Conservation (phyloP, 2,797 vertebrate genomes). For the Esox lucius region DNA sequence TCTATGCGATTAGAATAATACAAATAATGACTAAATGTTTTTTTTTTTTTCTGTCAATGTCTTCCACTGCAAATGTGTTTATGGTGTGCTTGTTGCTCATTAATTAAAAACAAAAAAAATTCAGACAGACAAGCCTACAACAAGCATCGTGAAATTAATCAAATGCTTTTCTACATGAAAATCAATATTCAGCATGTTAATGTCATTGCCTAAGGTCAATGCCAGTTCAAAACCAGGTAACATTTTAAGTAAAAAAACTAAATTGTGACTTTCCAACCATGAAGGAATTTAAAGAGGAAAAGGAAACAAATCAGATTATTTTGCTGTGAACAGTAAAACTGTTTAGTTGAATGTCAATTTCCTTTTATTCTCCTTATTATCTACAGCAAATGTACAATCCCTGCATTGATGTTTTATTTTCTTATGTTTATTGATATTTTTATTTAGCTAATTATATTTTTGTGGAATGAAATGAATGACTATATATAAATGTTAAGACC, state of each 20-base stretch:
- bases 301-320: neutral
- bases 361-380: neutral
- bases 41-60: neutral
- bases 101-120: too few species aligned
- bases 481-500: neutral
- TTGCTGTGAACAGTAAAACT: neutral
- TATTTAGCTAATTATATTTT: constrained; percentile 6
- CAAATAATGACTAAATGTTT: neutral
- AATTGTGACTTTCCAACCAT: neutral
- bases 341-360: constrained; percentile 2
- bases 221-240: constrained; percentile 1
- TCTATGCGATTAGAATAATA: constrained; percentile 3
- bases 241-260: neutral
- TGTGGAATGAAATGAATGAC: neutral
- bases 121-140: neutral
- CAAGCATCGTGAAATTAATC: neutral
- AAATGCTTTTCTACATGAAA: neutral
- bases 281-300: neutral
- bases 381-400: constrained; percentile 1
- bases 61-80: neutral
- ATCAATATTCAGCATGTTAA: neutral
- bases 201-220: neutral
- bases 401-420: constrained; percentile 1
- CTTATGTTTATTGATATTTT: neutral
- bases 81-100: neutral